Percentiles rank a stretch among this genome's conserved stretches.
Evolutionary conservation across 2,113 vertebrate species (phyloP).

Genomic region (Rattus rattus): DNA sequence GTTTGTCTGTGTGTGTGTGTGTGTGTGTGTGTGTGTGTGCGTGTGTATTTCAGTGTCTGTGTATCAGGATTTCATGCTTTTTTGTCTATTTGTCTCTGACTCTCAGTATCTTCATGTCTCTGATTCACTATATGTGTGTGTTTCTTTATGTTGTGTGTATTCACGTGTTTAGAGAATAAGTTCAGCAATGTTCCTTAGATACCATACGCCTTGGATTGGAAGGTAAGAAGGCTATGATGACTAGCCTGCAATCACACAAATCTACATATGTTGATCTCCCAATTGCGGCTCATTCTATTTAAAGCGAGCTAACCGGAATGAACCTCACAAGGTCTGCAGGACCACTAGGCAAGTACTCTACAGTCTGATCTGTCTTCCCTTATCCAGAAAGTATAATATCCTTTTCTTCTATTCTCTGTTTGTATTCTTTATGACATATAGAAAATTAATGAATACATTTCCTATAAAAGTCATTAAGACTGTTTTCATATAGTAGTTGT

Average conservation of each 20-base stretch:
- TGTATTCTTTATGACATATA: not conserved
- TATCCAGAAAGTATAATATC: not conserved
- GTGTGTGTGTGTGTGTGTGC: not conserved
- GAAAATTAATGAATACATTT: not conserved
- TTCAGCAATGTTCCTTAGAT: not conserved
- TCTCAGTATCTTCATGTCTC: not conserved
- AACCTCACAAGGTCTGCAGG: fast-evolving
- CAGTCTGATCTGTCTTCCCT: fast-evolving
- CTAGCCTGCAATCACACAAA: not conserved
- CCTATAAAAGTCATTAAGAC: not conserved
- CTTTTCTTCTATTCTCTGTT: not conserved
- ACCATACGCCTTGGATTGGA: not conserved
- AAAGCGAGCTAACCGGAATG: not conserved
- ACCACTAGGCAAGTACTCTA: not conserved
- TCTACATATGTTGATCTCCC: not conserved
- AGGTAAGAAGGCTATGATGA: not conserved
- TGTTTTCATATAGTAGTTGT: not conserved
- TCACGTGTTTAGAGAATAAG: not conserved
- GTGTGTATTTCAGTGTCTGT: no score
- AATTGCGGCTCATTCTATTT: not conserved
- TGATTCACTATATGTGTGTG: not conserved
- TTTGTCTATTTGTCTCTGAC: not conserved
- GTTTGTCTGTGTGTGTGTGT: not conserved
- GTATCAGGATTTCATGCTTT: no score
- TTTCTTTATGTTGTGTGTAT: not conserved